These are phyloP conservation scores for Antechinus flavipes DNA, from an alignment of 2,113 vertebrate species.

Conservation along the genomic window DNA sequence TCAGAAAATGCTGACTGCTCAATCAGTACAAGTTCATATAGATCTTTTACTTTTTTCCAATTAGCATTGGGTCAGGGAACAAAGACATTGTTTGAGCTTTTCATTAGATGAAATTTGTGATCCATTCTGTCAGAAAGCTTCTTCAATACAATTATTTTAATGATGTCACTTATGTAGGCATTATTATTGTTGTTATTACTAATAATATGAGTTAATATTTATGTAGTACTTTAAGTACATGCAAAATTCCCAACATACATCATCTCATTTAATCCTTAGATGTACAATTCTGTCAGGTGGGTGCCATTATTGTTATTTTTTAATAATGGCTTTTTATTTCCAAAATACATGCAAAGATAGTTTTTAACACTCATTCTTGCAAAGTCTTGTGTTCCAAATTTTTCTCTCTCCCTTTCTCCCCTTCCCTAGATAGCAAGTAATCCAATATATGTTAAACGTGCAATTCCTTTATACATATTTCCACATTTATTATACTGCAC, in stretches of 20 bases:
- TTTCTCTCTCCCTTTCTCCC: no score
- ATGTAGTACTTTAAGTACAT: background rate
- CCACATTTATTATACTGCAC: no score
- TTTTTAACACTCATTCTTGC: no score
- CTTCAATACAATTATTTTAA: background rate
- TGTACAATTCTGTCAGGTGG: background rate
- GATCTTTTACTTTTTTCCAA: background rate
- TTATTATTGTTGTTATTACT: background rate
- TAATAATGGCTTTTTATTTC: no score
- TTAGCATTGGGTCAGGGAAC: background rate
- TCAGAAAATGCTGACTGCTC: background rate
- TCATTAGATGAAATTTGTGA: background rate
- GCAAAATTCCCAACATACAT: background rate
- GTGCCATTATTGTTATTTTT: background rate
- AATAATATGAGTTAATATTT: background rate
- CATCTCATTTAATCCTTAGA: background rate
- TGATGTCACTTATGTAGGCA: background rate
- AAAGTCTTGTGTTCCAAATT: no score
- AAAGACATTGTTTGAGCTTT: background rate
- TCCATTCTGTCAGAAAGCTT: background rate
- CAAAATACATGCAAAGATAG: no score
- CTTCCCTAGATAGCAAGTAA: no score
- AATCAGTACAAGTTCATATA: background rate
- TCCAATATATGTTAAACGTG: no score
- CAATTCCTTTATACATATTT: no score